Evolutionary conservation across 2,113 vertebrate species (phyloP).

Genomic region (Cnemophilus loriae): DNA sequence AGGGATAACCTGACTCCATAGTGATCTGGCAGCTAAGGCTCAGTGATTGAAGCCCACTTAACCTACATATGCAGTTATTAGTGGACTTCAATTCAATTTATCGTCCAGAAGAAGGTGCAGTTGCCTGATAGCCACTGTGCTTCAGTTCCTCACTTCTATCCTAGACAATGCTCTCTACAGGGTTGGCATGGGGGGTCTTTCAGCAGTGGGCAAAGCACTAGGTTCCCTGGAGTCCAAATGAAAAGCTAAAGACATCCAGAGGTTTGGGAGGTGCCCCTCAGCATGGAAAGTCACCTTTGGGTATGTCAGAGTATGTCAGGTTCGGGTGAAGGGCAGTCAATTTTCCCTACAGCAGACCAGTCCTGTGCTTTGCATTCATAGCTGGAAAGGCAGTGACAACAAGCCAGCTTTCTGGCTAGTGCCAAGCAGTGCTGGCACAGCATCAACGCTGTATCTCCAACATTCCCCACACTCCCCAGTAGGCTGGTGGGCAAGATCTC

Average conservation of each 20-base stretch:
- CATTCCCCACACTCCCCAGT: not conserved
- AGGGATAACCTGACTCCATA: not conserved
- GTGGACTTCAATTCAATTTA: not conserved
- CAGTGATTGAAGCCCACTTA: not conserved
- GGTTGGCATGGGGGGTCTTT: not conserved
- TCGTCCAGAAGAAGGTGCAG: not conserved
- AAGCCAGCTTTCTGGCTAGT: not conserved
- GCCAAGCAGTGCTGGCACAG: not conserved
- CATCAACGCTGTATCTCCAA: not conserved
- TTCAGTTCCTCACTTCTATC: not conserved
- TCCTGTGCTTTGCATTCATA: not conserved
- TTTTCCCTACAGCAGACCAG: not conserved
- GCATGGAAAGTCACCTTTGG: not conserved
- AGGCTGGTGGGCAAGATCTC: not conserved
- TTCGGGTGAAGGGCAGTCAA: not conserved
- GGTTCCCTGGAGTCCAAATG: not conserved
- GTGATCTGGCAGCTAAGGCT: not conserved
- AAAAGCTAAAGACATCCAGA: not conserved
- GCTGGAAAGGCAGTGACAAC: not conserved
- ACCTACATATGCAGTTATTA: not conserved
- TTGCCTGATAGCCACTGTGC: not conserved
- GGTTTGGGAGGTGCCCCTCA: not conserved
- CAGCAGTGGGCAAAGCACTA: not conserved
- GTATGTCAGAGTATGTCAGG: fast-evolving
- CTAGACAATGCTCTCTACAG: not conserved